Base-by-base conservation (phyloP, 2,888 invertebrate species). In the Hypsopygia costalis region DNA sequence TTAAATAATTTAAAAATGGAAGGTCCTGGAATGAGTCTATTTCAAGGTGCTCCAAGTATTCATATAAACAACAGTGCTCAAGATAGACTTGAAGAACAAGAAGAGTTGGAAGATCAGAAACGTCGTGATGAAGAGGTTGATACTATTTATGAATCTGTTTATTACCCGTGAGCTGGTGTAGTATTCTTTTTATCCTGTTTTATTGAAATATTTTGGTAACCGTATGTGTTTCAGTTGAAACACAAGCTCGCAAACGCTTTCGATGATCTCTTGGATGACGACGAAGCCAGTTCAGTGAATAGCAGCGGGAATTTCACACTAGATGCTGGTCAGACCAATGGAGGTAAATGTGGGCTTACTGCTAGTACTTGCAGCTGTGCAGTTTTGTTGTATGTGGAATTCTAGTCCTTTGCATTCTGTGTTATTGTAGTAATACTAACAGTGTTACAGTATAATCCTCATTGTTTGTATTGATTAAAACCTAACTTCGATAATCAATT, bases 1-100 rank as follows among this genome's bases (percentile, higher is more conserved):
- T n/a, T n/a, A n/a, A n/a, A n/a, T n/a, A n/a, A n/a, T n/a, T n/a
- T n/a, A 34, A 52, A 11, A 28, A 91, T 92, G 91, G 91, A 91
- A 56, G 91, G 86, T 12, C 92, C 93, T 34, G 93, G 92, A 34
- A 87, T 92, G 80, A 94, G 93, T 79, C 85, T 94, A 55, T 94
- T 94, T 64, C 92, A 93, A 81, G 93, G 92, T 45, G 90, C 90
- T 21, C 91, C 91, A 21, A 91, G 91, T 57, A 91, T 94, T 50
- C 91, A 92, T 52, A 81, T 94, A 52, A 92, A 93, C 67, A 90
- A 90, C 44, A 91, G 91, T 55, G 83, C 90, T 33, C 92, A 93
- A 65, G 89, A 91, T 45, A 85, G 91, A 38, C 89, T 92, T 40
- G 92, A 92, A 47, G 93, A 93, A 55, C 92, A 92, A 58, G 94